Base-by-base conservation (phyloP, 2,113 vertebrate species). In the Agapornis roseicollis region DNA sequence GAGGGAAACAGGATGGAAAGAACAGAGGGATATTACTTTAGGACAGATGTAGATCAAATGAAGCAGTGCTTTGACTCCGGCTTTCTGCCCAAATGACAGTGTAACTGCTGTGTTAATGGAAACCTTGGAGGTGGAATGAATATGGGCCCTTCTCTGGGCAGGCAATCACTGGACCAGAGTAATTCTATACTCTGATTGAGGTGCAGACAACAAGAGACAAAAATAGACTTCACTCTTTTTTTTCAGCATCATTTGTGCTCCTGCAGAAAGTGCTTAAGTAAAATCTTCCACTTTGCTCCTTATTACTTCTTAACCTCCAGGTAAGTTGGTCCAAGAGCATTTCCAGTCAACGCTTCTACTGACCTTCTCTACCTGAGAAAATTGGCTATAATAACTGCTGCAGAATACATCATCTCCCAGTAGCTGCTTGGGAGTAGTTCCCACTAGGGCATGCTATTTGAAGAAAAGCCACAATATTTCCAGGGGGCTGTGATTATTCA, bases 41-140 rank as follows among this genome's bases (percentile, higher is more conserved):
- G 94, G 91, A 94, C 85, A 96, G 95, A 91, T 93, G 96, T 89
- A 88, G 89, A 96, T 91, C 93, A 90, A 95, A 95, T 95, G 94
- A 97, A 95, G 93, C 94, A 93, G 76, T 80, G 65, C 94, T 95
- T 90, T 70, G 91, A 88, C 58, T 91, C 0, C 4, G 94, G 85
- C 89, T 91, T 93, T 93, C 87, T 95, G 96, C 93, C 95, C 91
- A 95, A 95, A 96, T 81, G 91, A 90, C 85, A 90, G 80, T 88
- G 85, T 90, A 95, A 94, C 95, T 88, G 94, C 93, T 94, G 95
- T 90, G 96, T 88, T 97, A 96, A 97, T 96, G 94, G 96, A 95
- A 96, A 89, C 88, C 85, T 91, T 68, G 91, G 73, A 91, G 96
- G 50, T 94, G 93, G 87, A 68, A 94, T 95, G 87, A 94, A 95